phyloP scores from a whole-genome alignment of 2,797 vertebrate species.

The Halcyon smyrnensis region DNA sequence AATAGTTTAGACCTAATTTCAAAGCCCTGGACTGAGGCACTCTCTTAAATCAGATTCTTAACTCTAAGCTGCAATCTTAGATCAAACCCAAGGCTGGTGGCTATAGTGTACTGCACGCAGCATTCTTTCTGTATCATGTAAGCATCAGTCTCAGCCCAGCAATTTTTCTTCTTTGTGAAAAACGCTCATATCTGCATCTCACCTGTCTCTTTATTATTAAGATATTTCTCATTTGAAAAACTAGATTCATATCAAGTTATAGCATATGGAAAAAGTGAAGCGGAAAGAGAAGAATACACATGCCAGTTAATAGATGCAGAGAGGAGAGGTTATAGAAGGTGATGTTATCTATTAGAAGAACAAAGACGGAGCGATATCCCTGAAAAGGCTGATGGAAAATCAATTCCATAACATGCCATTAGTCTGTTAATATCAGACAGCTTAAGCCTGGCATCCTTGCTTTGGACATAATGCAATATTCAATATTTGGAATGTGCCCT shows the following conservation, averaged over 20 bases:
- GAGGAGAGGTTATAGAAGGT: slow-evolving; percentile 12
- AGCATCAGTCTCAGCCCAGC: background rate
- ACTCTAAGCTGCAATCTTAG: background rate
- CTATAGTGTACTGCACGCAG: background rate
- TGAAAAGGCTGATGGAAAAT: slow-evolving; percentile 47
- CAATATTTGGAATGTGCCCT: background rate
- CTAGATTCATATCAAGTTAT: background rate
- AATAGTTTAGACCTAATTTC: slow-evolving; percentile 8
- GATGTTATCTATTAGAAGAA: slow-evolving; percentile 57
- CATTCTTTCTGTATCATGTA: background rate
- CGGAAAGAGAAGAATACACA: background rate
- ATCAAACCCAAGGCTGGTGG: background rate
- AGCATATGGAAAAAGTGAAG: background rate
- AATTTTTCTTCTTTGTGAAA: background rate
- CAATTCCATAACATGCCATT: slow-evolving; percentile 47
- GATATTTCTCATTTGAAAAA: background rate
- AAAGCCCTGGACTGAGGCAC: background rate
- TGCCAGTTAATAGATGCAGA: background rate
- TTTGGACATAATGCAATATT: background rate
- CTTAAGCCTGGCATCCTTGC: slow-evolving; percentile 37
- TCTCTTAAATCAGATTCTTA: slow-evolving; percentile 1
- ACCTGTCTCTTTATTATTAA: background rate
- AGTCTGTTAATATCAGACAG: slow-evolving; percentile 47
- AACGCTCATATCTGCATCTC: background rate
- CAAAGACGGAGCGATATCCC: slow-evolving; percentile 55